Evolutionary conservation across 2,113 vertebrate species (phyloP), one percentile per base, ranked within the genome.

Genomic region (Saccopteryx leptura): DNA sequence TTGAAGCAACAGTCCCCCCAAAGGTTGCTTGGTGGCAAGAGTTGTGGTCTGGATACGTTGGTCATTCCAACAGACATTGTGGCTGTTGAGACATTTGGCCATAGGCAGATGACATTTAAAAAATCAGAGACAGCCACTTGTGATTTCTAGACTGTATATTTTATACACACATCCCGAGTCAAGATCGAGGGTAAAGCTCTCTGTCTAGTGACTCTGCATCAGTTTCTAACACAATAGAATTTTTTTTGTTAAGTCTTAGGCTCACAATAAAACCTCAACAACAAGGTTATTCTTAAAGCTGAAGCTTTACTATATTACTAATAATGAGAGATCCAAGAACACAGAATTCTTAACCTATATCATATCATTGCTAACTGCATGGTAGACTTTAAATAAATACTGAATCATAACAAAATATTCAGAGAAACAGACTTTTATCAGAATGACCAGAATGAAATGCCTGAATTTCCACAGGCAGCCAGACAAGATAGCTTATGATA

Each of bases 21-120:
- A 88, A 76, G 85, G 26, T 79, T 96, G 85, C 66, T 93, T 58
- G 56, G 39, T 87, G 52, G 63, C 78, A 80, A 83, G 61, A 95
- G 58, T 79, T 88, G 39, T 31, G 24, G 84, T 78, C 61, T 33
- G 31, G 39, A 65, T 68, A 66, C 89, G 78, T 93, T 14, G 92
- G 78, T 96, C 74, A 96, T 95, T 91, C 82, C 61, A 92, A 78
- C 9, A 86, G 78, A 94, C 13, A 75, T 56, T 91, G 71, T 85
- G 58, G 69, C 52, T 96, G 8, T 87, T 96, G 61, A 89, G 48
- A 75, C 0, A 3, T 81, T 90, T 92, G 66, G 81, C 52, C 71
- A 92, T 0, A 96, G 46, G 61, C 82, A 92, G 58, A 91, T 39
- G 46, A 75, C 33, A 63, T 85, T 91, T 88, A 63, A 54, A 86